Evolutionary conservation across 2,113 vertebrate genomes (phyloP).

Genomic region (cattle (Bos taurus)): ARS-UCD2.0 NC_037331.1:5632001-5632500

Average conservation of each 20-base stretch:
- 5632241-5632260: neutral
- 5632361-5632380: neutral
- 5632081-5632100: neutral
- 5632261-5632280: accelerated
- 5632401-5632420: neutral
- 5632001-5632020: neutral
- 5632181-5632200: no score
- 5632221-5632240: neutral
- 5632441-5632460: neutral
- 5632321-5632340: neutral
- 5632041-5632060: neutral
- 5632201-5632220: neutral
- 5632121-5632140: neutral
- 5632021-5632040: neutral
- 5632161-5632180: neutral
- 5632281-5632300: neutral
- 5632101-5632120: neutral
- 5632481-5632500: neutral
- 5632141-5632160: neutral
- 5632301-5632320: neutral
- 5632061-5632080: neutral
- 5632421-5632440: neutral
- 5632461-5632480: neutral
- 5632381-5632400: neutral
- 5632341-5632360: accelerated